Evolutionary conservation across 2,888 invertebrate species (phyloP).

Genomic region (Sturmia bella): DNA sequence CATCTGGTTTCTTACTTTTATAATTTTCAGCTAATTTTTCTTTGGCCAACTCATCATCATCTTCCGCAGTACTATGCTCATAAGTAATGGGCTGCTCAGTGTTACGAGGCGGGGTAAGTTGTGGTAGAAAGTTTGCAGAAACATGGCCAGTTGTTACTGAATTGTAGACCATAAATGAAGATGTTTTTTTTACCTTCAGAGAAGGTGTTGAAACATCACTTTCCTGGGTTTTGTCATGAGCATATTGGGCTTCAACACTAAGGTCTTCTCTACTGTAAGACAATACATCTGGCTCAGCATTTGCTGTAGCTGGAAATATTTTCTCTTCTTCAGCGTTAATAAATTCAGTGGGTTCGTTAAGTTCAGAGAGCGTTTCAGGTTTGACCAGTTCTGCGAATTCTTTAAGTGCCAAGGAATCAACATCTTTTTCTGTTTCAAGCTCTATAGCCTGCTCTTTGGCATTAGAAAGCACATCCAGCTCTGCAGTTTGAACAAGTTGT

Average conservation of each 20-base stretch:
- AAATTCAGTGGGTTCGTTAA: too few relatives aligned
- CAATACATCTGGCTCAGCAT: too few relatives aligned
- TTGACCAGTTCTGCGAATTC: not conserved
- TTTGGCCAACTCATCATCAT: conserved; percentile 50
- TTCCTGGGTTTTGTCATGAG: not conserved
- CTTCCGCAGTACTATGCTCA: conserved; percentile 35
- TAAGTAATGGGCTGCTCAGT: conserved; percentile 10
- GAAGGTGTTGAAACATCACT: not conserved
- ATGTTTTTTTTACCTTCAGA: not conserved
- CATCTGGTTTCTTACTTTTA: conserved; percentile 52
- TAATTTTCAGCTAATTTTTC: conserved; percentile 41
- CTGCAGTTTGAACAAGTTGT: too few relatives aligned
- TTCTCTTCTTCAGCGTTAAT: too few relatives aligned
- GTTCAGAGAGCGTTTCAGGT: not conserved
- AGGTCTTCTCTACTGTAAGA: too few relatives aligned
- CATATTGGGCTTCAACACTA: not conserved
- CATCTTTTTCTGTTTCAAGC: too few relatives aligned
- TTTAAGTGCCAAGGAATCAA: not conserved
- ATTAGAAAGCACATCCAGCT: too few relatives aligned
- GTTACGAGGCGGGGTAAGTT: not conserved
- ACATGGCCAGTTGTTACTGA: not conserved
- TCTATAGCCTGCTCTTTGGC: too few relatives aligned
- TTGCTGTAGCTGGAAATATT: too few relatives aligned
- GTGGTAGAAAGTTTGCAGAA: conserved; percentile 27
- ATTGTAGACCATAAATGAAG: not conserved